phyloP scores from a whole-genome alignment of 2,113 vertebrate genomes.

The Syngnathus floridae region DNA sequence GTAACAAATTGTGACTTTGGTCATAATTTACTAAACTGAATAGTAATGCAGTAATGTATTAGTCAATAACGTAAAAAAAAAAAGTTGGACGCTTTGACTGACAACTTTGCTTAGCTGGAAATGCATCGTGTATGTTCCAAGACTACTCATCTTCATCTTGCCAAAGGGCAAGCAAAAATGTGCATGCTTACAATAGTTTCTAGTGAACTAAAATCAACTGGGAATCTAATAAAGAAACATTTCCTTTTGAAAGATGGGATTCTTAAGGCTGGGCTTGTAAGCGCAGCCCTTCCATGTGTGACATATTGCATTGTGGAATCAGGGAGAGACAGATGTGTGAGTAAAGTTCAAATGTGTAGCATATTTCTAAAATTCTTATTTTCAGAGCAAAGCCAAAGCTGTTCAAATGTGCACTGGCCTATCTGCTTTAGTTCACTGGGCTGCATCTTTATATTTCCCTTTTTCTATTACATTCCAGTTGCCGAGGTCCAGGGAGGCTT shows the following conservation, averaged over 20 bases:
- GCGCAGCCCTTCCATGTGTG: slow-evolving; percentile 28
- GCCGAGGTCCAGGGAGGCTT: slow-evolving; percentile 17
- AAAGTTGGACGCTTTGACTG: slow-evolving; percentile 1
- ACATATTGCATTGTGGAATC: slow-evolving; percentile 40
- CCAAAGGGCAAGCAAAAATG: neutral
- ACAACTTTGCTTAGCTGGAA: slow-evolving; percentile 19
- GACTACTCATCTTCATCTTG: slow-evolving; percentile 9
- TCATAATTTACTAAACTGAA: too few species aligned
- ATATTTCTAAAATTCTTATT: slow-evolving; percentile 29
- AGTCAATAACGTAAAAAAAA: too few species aligned
- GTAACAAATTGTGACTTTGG: too few species aligned
- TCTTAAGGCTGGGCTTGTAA: slow-evolving; percentile 11
- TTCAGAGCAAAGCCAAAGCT: slow-evolving; percentile 30
- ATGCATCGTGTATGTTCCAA: slow-evolving; percentile 10
- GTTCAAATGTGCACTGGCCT: slow-evolving; percentile 38
- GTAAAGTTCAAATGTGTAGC: slow-evolving; percentile 35
- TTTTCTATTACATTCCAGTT: slow-evolving; percentile 43
- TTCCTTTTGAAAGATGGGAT: neutral
- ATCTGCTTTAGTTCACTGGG: slow-evolving; percentile 45
- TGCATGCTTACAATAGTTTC: slow-evolving; percentile 9
- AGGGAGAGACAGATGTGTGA: slow-evolving; percentile 7
- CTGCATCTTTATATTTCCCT: slow-evolving; percentile 41
- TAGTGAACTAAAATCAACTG: slow-evolving; percentile 17
- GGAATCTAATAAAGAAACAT: slow-evolving; percentile 1
- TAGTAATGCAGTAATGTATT: too few species aligned